phyloP scores from a whole-genome alignment of 2,797 vertebrate genomes.

The Platyrinchus mystaceus region DNA sequence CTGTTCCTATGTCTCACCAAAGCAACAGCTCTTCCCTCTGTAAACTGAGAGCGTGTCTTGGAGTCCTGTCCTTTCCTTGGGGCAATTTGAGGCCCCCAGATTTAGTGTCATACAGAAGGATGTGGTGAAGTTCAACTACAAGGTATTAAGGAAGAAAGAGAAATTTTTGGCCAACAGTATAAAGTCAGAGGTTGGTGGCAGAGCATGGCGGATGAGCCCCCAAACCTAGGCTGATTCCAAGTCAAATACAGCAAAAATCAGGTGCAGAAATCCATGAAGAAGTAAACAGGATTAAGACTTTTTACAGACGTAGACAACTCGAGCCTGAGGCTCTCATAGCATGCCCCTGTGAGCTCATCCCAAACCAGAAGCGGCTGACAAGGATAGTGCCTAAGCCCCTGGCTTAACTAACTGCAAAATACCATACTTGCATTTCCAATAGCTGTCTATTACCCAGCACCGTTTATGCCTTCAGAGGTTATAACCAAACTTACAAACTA shows the following conservation, averaged over 20 bases:
- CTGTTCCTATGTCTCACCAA: slow-evolving; percentile 16
- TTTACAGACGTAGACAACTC: neutral
- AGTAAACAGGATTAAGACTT: neutral
- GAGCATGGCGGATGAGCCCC: neutral
- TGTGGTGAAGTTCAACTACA: neutral
- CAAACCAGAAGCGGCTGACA: neutral
- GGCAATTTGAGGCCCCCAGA: neutral
- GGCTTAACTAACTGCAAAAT: neutral
- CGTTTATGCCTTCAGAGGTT: neutral
- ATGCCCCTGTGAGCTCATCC: neutral
- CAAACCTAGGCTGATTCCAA: neutral
- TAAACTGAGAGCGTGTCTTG: neutral
- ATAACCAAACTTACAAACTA: neutral
- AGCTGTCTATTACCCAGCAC: neutral
- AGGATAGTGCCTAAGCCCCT: neutral
- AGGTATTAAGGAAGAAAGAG: neutral
- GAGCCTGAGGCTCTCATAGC: neutral
- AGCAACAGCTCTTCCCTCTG: neutral
- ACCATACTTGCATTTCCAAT: neutral
- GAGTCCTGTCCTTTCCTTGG: neutral
- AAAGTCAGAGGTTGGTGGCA: neutral
- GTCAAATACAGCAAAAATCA: neutral
- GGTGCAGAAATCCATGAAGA: neutral
- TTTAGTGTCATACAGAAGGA: neutral
- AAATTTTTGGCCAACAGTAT: neutral